Evolutionary conservation across 2,888 invertebrate genomes (phyloP).

Genomic region (Pyrochroa serraticornis): DNA sequence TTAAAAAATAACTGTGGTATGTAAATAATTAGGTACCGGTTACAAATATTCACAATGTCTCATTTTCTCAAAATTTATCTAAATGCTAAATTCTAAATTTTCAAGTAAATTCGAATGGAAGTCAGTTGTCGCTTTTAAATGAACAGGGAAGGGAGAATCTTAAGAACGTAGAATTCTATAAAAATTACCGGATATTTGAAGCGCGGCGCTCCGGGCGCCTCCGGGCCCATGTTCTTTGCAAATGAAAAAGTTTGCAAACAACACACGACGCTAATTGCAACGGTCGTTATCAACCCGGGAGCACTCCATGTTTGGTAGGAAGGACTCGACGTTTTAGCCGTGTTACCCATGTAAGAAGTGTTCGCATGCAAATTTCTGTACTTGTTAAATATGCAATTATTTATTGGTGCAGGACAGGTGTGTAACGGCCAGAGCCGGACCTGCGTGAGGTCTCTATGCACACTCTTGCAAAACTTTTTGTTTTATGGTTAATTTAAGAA

Average conservation of each 20-base stretch:
- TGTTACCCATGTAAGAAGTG: conserved; percentile 15
- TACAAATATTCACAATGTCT: no score
- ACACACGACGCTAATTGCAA: conserved; percentile 19
- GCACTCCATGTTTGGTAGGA: conserved; percentile 12
- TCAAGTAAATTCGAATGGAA: no score
- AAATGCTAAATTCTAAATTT: no score
- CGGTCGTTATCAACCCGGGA: conserved; percentile 18
- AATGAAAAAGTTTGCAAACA: neutral
- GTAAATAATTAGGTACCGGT: no score
- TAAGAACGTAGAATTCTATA: neutral
- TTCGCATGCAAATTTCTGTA: conserved; percentile 21
- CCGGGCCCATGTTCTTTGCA: conserved; percentile 4
- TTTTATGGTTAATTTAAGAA: no score
- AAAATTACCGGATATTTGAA: conserved; percentile 16
- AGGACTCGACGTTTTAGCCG: conserved; percentile 10
- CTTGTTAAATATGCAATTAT: conserved; percentile 10
- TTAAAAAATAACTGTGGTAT: no score
- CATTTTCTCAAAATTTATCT: no score
- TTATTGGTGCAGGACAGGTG: conserved; percentile 15
- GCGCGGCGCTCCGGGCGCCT: conserved; percentile 5
- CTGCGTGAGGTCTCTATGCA: no score
- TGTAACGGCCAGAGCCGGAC: conserved; percentile 2
- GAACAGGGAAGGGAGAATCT: neutral
- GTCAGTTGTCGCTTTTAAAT: no score
- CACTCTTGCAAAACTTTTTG: no score